phyloP scores from a whole-genome alignment of 2,797 vertebrate genomes.

The Bufotes viridis region DNA sequence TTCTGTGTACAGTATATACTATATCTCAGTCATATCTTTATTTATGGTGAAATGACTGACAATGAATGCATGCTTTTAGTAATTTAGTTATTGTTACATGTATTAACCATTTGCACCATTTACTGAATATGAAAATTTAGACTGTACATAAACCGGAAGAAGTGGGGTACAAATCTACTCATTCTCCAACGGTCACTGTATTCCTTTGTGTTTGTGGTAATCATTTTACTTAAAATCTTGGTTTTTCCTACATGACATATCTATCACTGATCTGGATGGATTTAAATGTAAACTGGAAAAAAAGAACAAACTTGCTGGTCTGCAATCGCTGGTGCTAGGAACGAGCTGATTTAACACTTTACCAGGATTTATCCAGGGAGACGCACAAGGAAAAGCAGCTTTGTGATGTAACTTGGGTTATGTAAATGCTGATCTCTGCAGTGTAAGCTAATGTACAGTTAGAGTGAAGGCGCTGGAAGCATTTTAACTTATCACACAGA shows the following conservation, averaged over 20 bases:
- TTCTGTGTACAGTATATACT: background rate
- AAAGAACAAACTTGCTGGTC: background rate
- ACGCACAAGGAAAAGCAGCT: background rate
- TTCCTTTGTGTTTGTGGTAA: background rate
- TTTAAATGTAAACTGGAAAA: background rate
- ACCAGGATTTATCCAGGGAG: background rate
- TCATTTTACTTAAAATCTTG: background rate
- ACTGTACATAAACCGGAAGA: background rate
- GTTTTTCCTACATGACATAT: background rate
- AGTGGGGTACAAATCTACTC: background rate
- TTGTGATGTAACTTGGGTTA: background rate
- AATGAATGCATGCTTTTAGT: background rate
- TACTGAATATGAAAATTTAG: background rate
- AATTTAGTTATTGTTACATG: background rate
- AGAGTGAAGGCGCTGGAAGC: background rate
- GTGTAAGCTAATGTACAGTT: background rate
- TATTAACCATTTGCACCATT: background rate
- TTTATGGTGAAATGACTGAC: background rate
- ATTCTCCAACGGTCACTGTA: background rate
- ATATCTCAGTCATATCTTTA: background rate
- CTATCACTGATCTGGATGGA: background rate
- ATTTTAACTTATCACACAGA: background rate
- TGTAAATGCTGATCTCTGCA: background rate
- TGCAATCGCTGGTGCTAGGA: background rate
- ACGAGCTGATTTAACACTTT: background rate